phyloP scores from a whole-genome alignment of 1,140 invertebrate species.

The Diploscapter pachys region DNA sequence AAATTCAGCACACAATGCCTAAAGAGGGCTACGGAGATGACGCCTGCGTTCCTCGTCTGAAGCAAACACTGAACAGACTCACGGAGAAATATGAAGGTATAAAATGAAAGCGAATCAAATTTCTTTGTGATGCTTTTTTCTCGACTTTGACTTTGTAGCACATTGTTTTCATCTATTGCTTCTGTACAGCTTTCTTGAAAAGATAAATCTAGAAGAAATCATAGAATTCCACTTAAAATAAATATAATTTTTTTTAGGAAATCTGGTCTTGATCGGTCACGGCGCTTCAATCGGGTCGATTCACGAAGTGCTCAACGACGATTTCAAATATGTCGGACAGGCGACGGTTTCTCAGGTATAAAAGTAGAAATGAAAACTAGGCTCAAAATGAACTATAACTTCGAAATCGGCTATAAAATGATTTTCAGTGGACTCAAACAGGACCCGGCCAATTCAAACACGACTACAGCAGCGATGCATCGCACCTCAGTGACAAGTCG shows the following conservation, averaged over 20 bases:
- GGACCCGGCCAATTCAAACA: constrained; percentile 38
- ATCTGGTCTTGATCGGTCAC: constrained; percentile 46
- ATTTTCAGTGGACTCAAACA: constrained; percentile 39
- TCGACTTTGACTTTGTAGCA: too few species aligned
- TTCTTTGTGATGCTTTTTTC: too few species aligned
- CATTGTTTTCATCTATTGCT: too few species aligned
- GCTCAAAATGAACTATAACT: too few species aligned
- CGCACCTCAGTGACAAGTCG: constrained; percentile 44
- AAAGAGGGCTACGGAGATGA: constrained; percentile 49
- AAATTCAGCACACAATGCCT: constrained; percentile 27
- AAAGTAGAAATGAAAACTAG: too few species aligned
- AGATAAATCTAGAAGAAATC: too few species aligned
- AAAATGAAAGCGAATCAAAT: too few species aligned
- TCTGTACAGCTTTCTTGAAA: too few species aligned
- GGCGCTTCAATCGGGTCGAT: constrained; percentile 55
- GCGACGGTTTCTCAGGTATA: constrained; percentile 45
- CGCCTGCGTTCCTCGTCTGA: constrained; percentile 44
- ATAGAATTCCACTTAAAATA: too few species aligned
- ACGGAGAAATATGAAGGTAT: constrained; percentile 34
- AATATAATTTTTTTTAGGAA: background rate
- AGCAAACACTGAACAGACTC: constrained; percentile 41
- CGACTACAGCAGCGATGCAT: constrained; percentile 38
- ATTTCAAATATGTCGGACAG: constrained; percentile 54
- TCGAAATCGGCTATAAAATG: too few species aligned
- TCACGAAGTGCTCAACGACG: constrained; percentile 45